phyloP scores from a whole-genome alignment of 2,113 vertebrate species.

The Lanius collurio region DNA sequence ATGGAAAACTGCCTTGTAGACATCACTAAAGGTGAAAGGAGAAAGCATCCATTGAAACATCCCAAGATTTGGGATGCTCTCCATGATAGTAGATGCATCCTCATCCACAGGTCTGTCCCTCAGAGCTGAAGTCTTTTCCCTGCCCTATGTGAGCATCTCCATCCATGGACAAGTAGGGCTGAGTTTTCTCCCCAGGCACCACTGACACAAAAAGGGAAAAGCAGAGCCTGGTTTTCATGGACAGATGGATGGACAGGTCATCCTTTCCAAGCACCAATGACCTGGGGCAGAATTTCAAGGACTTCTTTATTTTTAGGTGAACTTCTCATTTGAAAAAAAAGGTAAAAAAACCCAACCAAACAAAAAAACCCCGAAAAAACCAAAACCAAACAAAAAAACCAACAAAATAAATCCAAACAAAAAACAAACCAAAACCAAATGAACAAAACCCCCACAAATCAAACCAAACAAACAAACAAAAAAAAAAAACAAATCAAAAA shows the following conservation, averaged over 20 bases:
- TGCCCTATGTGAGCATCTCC: background rate
- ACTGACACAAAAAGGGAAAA: background rate
- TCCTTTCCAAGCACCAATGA: background rate
- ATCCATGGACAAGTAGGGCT: background rate
- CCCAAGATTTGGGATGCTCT: background rate
- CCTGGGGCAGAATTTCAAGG: background rate
- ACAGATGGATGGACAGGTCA: background rate
- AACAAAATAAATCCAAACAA: background rate
- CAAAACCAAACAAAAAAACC: background rate
- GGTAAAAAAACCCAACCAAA: too few relatives aligned
- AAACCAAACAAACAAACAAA: background rate
- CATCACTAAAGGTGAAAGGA: background rate
- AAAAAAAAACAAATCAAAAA: background rate
- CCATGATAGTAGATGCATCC: background rate
- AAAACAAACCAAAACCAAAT: background rate
- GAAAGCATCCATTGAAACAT: background rate
- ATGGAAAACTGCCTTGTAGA: background rate
- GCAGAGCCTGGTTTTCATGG: background rate
- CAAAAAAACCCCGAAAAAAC: background rate
- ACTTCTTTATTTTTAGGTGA: background rate
- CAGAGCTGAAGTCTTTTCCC: background rate
- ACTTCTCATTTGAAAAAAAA: background rate
- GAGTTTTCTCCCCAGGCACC: background rate
- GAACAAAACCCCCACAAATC: background rate
- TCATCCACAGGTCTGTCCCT: background rate